Conservation (phyloP, 92 coral and sea anemone species). For the Parazoanthus darwini region DNA sequence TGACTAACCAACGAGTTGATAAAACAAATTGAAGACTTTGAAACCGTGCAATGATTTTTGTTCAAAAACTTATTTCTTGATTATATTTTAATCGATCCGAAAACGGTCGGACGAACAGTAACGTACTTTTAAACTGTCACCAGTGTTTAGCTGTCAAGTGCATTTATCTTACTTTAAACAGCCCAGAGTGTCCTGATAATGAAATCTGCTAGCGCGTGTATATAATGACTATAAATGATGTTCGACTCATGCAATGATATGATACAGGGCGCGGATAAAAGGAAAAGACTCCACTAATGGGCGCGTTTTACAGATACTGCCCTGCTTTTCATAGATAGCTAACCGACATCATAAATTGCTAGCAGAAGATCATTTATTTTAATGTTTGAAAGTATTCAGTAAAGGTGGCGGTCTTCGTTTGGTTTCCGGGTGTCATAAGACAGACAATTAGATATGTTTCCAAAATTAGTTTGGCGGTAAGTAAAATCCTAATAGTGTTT, state of each 20-base stretch:
- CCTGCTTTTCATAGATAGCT: not conserved
- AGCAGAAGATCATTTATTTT: not conserved
- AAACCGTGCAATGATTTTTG: no score
- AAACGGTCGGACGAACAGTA: not conserved
- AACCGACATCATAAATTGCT: not conserved
- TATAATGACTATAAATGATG: no score
- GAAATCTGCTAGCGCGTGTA: no score
- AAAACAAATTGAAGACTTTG: no score
- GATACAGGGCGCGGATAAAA: not conserved
- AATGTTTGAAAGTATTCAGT: slow-evolving; percentile 19
- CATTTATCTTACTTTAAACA: slow-evolving; percentile 6
- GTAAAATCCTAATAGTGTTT: no score
- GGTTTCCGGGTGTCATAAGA: no score
- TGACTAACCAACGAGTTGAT: no score
- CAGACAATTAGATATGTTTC: no score
- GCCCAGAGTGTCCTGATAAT: not conserved
- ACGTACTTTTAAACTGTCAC: not conserved
- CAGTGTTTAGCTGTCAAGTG: slow-evolving; percentile 16
- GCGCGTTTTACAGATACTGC: not conserved
- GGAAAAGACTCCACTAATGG: not conserved
- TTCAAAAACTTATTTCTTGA: not conserved
- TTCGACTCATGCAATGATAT: not conserved
- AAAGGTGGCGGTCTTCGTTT: not conserved
- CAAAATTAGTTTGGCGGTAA: no score
- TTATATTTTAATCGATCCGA: slow-evolving; percentile 16